Evolutionary conservation across 2,888 invertebrate species (phyloP), one percentile per base, ranked within the genome.

Genomic region (Aspidiotus destructor): DNA sequence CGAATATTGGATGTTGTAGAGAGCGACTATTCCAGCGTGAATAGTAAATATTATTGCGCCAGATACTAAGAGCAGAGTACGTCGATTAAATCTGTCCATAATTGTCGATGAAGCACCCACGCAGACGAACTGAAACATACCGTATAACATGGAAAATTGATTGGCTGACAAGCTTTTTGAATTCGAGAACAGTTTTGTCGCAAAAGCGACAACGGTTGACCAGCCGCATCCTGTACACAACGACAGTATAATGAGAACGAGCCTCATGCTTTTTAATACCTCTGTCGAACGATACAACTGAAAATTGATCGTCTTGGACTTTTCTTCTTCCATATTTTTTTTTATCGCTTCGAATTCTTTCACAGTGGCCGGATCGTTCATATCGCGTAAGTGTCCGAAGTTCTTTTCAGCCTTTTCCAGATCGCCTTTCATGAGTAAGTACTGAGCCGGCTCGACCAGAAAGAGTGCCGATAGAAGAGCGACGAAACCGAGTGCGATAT

Each of bases 131-230:
- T 72, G 72, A 9, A 72, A 63, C 41, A 70, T 69, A 15, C 73
- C 73, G 60, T 73, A 73, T 17, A 72, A 69, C 16, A 73, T 72
- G 8, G 73, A 73, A 68, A 72, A 72, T 67, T 71, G 61, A 52
- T 71, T 69, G 7, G 72, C 65, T 48, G 68, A 72, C 9, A 73
- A 67, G 8, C 70, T 71, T n/a, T 72, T 71, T 1, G 72, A 54
- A 13, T 13, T 62, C 9, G 72, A 71, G 52, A 73, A 73, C 44
- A 69, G 71, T 5, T 67, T 60, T 11, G 72, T 70, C 10, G 73
- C 72, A 55, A 71, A 73, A 3, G 72, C 72, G 16, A 72, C 72
- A 11, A 73, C 64, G 8, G 64, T 57, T 10, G 53, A 41, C 42
- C 54, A 64, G 17, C 64, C 64, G 8, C 55, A 55, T 6, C 17